Conservation (phyloP, 2,888 invertebrate species). For the Xanthia togata region DNA sequence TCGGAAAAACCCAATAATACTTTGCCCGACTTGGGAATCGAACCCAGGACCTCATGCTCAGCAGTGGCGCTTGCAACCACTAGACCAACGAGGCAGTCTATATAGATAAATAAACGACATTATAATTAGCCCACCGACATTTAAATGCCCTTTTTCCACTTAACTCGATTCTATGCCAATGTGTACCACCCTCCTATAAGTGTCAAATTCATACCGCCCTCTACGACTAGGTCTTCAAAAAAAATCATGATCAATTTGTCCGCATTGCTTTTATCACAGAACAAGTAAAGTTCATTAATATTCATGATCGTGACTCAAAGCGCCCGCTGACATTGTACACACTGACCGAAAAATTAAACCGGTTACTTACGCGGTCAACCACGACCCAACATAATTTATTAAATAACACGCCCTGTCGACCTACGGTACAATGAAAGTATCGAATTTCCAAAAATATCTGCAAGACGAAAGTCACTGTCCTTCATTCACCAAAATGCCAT, state of each 20-base stretch:
- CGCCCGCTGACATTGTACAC: constrained; percentile 64
- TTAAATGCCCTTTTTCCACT: too few species aligned
- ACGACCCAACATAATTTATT: constrained; percentile 27
- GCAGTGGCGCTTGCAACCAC: too few species aligned
- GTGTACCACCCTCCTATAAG: too few species aligned
- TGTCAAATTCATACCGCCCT: too few species aligned
- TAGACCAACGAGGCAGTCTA: too few species aligned
- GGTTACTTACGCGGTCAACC: constrained; percentile 49
- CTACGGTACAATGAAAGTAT: constrained; percentile 33
- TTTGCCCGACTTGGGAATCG: too few species aligned
- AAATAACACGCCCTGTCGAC: constrained; percentile 46
- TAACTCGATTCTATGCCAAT: too few species aligned
- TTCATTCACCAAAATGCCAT: constrained; percentile 62
- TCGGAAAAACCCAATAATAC: too few species aligned
- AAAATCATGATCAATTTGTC: neutral
- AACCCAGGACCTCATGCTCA: too few species aligned
- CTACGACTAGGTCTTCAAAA: neutral
- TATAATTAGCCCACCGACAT: too few species aligned
- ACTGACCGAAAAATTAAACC: constrained; percentile 61
- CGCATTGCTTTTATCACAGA: constrained; percentile 10
- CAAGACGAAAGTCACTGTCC: constrained; percentile 70
- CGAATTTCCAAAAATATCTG: constrained; percentile 58
- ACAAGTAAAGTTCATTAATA: constrained; percentile 40
- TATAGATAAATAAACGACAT: too few species aligned
- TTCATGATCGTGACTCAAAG: constrained; percentile 45